Base-by-base conservation (phyloP, 2,888 invertebrate species). In the Tipula confusa region DNA sequence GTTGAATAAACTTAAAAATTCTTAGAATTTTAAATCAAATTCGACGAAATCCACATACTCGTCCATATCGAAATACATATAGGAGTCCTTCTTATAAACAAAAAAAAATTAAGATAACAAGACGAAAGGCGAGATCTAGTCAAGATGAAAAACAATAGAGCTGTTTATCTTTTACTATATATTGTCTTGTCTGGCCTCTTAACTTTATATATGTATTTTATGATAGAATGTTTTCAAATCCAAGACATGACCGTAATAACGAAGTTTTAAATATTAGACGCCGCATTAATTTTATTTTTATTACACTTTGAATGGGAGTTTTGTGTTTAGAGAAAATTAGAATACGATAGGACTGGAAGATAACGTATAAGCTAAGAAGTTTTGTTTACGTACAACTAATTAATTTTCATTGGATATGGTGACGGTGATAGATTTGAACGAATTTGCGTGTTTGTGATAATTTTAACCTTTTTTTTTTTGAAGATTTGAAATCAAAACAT, bases 31-130 rank as follows among this genome's bases (percentile, higher is more conserved):
- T 24, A 64, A 11, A 24, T 64, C 24, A 9, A 64, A 24, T 64
- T 64, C 64, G 18, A n/a, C 1, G 64, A 24, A 64, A 64, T 2
- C 9, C 9, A 9, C 43, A 43, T 24, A 64, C 24, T 11, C 24
- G 64, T 64, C 24, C 24, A 48, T 18, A 48, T 24, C 5, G 7
- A 24, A 64, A 64, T 4, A 33, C 6, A 33, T 33, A 1, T 33
- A 33, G 33, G 11, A 33, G 6, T 6, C 64, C 64, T 64, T 64
- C 24, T 64, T 64, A 48, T 36, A 15, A 15, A 43, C n/a, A 15
- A 43, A 64, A 64, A 64, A 64, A 64, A 64, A 64, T 64, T 64
- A 64, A 64, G 64, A 64, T 64, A 64, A 64, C 18, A 64, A 64
- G 24, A 64, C 64, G 64, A 24, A 64, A n/a, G 9, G 24, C 9